phyloP scores from a whole-genome alignment of 2,113 vertebrate species.

The Siniperca knerii region DNA sequence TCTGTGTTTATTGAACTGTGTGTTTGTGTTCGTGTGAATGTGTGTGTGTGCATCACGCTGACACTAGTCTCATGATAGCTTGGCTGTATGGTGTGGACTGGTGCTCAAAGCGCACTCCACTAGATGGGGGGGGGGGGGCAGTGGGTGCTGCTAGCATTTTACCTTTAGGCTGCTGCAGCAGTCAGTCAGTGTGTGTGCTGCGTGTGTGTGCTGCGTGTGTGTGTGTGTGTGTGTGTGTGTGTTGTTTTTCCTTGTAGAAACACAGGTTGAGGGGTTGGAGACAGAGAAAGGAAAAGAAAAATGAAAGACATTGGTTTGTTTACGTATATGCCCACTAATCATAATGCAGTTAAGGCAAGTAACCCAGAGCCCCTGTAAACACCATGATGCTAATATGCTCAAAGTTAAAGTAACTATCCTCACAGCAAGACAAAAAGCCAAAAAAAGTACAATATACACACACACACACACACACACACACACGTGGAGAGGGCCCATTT shows the following conservation, averaged over 20 bases:
- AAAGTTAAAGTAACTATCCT: no score
- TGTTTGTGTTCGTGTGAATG: conserved; percentile 60
- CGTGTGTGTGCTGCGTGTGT: conserved; percentile 34
- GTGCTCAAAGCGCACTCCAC: conserved; percentile 78
- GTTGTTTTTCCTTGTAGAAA: neutral
- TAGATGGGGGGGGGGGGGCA: conserved; percentile 42
- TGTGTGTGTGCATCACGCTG: conserved; percentile 61
- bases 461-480: no score
- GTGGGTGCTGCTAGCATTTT: conserved; percentile 48
- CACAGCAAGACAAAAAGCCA: no score
- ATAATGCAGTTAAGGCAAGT: conserved; percentile 13
- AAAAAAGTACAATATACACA: no score
- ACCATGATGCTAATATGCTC: neutral
- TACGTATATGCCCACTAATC: neutral
- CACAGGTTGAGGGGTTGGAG: neutral
- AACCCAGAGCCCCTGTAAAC: neutral
- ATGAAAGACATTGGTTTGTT: neutral
- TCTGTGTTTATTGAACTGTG: conserved; percentile 73
- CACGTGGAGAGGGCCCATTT: no score
- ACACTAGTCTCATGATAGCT: conserved; percentile 72
- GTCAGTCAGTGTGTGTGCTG: conserved; percentile 11
- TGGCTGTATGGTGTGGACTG: conserved; percentile 63
- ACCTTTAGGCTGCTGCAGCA: conserved; percentile 52
- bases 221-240: conserved; percentile 37
- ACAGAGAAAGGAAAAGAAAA: neutral